Evolutionary conservation across 2,113 vertebrate species (phyloP).

Genomic region (Hiodon alosoides): DNA sequence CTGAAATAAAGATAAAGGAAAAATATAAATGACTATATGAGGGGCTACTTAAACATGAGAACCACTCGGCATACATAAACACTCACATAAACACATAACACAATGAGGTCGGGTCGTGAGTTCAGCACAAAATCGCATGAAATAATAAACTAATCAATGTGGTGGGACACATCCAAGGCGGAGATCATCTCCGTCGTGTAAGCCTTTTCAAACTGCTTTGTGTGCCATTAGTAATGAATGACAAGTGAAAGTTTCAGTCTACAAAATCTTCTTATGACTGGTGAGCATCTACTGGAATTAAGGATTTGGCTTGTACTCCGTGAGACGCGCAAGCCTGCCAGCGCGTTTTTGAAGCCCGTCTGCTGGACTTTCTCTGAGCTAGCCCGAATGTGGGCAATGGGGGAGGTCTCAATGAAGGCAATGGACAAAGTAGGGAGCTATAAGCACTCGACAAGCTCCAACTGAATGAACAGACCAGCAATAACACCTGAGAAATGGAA

Average conservation of each 20-base stretch:
- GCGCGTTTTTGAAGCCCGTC: not conserved
- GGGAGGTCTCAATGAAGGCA: not conserved
- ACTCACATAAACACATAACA: conserved; percentile 1
- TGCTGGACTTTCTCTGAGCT: not conserved
- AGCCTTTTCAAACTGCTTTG: not conserved
- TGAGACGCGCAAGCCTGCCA: not conserved
- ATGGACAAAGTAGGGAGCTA: conserved; percentile 2
- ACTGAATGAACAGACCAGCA: conserved; percentile 48
- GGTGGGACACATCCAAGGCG: conserved; percentile 3
- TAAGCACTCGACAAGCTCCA: conserved; percentile 24
- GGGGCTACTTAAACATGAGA: not conserved
- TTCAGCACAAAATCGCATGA: not conserved
- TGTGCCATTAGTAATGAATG: not conserved
- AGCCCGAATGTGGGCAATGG: not conserved
- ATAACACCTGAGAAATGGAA: conserved; percentile 37
- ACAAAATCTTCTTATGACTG: not conserved
- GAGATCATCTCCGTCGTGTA: not conserved
- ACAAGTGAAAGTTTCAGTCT: not conserved
- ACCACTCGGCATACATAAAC: not conserved
- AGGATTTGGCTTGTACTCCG: not conserved
- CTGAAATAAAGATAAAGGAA: not conserved
- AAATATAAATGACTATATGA: conserved; percentile 1
- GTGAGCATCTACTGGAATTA: not conserved
- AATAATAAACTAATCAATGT: conserved; percentile 12
- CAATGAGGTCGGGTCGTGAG: not conserved